A percentile compares a stretch with the other conserved stretches of the same genome.
phyloP scores from a whole-genome alignment of 64 coral and sea anemone genomes.

The Astreopora myriophthalma region DNA sequence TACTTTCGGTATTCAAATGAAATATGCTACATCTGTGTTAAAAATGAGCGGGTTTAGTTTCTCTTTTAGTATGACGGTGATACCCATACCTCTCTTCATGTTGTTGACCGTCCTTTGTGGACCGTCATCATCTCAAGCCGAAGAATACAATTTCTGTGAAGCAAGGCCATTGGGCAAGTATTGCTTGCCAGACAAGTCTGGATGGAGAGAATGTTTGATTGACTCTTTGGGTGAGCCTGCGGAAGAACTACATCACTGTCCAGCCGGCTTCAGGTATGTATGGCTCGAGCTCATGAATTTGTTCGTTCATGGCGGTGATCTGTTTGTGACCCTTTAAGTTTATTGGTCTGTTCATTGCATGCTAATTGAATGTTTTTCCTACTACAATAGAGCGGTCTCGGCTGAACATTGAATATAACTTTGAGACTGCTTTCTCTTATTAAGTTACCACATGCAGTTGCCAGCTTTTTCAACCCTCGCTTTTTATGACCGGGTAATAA shows the following conservation, averaged over 20 bases:
- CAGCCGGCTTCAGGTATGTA: neutral
- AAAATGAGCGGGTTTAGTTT: neutral
- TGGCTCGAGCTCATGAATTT: neutral
- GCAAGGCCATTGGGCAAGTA: slow-evolving; percentile 6
- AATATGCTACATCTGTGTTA: too few species aligned
- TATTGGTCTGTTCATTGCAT: too few species aligned
- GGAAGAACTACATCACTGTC: slow-evolving; percentile 10
- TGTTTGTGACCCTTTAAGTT: too few species aligned
- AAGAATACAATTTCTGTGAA: slow-evolving; percentile 15
- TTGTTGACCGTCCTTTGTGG: neutral
- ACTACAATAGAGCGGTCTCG: too few species aligned
- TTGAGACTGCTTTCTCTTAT: too few species aligned
- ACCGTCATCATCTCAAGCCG: neutral
- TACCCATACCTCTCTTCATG: neutral
- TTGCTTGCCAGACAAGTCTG: slow-evolving; percentile 3
- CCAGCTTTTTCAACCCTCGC: too few species aligned
- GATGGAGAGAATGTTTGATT: slow-evolving; percentile 31
- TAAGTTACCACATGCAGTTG: too few species aligned
- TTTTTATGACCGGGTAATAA: too few species aligned
- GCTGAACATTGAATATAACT: too few species aligned
- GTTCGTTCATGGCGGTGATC: neutral
- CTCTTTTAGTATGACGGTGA: neutral
- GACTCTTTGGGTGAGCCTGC: slow-evolving; percentile 15
- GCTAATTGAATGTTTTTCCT: too few species aligned
- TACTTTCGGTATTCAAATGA: too few species aligned